These are phyloP conservation scores for Tricholauxania praeusta DNA, from an alignment of 2,888 invertebrate genomes.

Conservation along the genomic window DNA sequence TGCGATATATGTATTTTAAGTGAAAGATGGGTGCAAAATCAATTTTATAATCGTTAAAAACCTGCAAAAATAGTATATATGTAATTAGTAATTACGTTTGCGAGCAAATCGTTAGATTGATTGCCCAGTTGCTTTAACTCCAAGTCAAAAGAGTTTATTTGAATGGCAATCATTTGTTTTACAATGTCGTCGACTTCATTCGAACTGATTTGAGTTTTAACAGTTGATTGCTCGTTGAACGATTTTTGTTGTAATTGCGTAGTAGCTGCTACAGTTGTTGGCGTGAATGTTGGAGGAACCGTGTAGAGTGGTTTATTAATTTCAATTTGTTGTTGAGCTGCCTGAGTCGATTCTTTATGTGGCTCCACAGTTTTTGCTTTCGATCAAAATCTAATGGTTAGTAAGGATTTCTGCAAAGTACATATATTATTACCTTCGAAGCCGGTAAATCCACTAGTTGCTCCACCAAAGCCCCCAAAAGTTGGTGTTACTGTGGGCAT, in stretches of 20 bases:
- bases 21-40: no score
- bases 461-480: constrained; percentile 42
- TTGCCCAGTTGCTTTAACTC: constrained; percentile 75
- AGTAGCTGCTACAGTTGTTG: constrained; percentile 44
- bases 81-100: constrained; percentile 49
- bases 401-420: neutral
- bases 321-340: constrained; percentile 26
- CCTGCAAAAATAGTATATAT: neutral
- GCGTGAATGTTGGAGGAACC: constrained; percentile 58
- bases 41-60: no score
- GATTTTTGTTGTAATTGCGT: constrained; percentile 30
- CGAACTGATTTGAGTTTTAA: constrained; percentile 40
- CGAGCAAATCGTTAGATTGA: constrained; percentile 69
- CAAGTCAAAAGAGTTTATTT: constrained; percentile 75
- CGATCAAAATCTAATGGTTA: neutral
- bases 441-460: constrained; percentile 27
- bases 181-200: constrained; percentile 66
- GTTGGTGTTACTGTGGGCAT: constrained; percentile 27
- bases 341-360: constrained; percentile 7
- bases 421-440: neutral
- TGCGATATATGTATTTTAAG: no score
- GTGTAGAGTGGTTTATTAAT: constrained; percentile 59
- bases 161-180: constrained; percentile 74
- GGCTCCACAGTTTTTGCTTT: constrained; percentile 11
- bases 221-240: neutral